Evolutionary conservation across 2,888 invertebrate species (phyloP).

Genomic region (Pecten maximus): DNA sequence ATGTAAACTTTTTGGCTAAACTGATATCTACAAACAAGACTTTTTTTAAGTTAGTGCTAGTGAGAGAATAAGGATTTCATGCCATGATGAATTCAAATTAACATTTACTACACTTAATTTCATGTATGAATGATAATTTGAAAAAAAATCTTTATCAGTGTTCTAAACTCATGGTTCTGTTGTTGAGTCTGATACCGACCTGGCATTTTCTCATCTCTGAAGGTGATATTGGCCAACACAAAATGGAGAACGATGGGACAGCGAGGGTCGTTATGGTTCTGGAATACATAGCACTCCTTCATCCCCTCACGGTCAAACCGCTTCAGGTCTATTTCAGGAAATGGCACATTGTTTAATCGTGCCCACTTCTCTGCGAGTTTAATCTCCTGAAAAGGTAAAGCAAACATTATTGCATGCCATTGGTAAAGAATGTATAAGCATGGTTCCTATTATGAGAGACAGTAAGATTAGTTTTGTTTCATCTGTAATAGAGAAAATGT

Average conservation of each 20-base stretch:
- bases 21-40: background rate
- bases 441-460: no score
- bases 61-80: no score
- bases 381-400: constrained; percentile 78
- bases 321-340: constrained; percentile 82
- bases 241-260: constrained; percentile 83
- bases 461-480: no score
- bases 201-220: constrained; percentile 81
- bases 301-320: constrained; percentile 80
- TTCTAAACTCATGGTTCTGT: no score
- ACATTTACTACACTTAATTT: no score
- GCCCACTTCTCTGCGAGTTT: constrained; percentile 83
- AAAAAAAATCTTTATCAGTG: no score
- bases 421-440: no score
- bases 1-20: background rate
- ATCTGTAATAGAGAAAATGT: background rate
- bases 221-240: constrained; percentile 82
- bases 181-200: constrained; percentile 79
- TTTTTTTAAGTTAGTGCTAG: background rate
- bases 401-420: background rate
- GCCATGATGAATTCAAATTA: no score
- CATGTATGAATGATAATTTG: no score
- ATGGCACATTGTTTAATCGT: constrained; percentile 81
- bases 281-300: constrained; percentile 83
- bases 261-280: constrained; percentile 80